Evolutionary conservation across 2,797 vertebrate species (phyloP).

Genomic region (Hemitrygon akajei): DNA sequence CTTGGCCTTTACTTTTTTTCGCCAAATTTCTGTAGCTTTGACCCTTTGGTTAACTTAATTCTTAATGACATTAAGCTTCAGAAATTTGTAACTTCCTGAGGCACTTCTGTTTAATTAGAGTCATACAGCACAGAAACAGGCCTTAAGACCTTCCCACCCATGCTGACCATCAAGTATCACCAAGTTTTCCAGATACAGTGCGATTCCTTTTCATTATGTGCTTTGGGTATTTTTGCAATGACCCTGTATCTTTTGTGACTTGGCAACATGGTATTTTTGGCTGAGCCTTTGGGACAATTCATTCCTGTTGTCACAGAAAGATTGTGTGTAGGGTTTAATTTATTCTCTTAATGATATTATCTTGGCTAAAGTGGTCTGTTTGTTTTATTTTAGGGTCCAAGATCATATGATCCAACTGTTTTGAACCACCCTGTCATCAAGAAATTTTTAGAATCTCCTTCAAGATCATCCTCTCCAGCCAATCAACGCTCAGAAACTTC

Average conservation of each 20-base stretch:
- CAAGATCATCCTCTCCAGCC: slow-evolving; percentile 87
- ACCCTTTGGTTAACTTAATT: not conserved
- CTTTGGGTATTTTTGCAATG: not conserved
- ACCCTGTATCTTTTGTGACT: not conserved
- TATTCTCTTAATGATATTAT: not conserved
- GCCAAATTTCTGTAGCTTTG: not conserved
- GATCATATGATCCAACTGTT: slow-evolving; percentile 70
- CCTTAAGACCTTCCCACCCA: no score
- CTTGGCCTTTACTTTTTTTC: not conserved
- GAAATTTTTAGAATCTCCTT: slow-evolving; percentile 88
- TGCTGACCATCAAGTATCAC: not conserved
- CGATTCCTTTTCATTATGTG: not conserved
- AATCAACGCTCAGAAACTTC: slow-evolving; percentile 90
- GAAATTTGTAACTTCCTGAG: not conserved
- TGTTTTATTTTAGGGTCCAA: slow-evolving; percentile 60
- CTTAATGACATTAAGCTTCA: not conserved
- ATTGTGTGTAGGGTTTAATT: not conserved
- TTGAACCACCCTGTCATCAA: slow-evolving; percentile 95
- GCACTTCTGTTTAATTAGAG: not conserved
- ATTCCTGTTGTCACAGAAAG: not conserved
- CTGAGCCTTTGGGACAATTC: not conserved
- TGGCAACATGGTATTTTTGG: not conserved
- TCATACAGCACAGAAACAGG: no score
- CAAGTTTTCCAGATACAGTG: not conserved
- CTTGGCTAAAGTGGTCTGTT: not conserved